Percentiles rank a stretch among this genome's conserved stretches.
Conservation (phyloP, 1,140 invertebrate species). For the Aleiodes sp. region DNA sequence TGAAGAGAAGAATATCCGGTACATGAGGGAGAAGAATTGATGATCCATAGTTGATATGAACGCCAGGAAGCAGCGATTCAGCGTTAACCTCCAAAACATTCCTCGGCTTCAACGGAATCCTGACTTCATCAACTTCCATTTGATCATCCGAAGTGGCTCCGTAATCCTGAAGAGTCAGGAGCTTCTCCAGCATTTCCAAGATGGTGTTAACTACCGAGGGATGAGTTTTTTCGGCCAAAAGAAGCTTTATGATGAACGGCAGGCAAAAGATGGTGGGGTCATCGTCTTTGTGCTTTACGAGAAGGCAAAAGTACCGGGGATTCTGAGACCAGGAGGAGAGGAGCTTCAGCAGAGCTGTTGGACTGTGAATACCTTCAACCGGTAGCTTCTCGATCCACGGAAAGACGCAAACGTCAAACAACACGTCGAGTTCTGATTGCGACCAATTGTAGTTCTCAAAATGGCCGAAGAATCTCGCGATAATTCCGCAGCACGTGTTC, state of each 20-base stretch:
- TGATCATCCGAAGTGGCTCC: constrained; percentile 60
- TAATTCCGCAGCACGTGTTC: constrained; percentile 68
- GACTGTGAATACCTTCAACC: constrained; percentile 83
- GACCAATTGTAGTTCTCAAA: constrained; percentile 83
- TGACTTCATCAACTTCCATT: constrained; percentile 53
- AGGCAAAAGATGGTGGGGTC: constrained; percentile 68
- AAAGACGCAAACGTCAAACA: constrained; percentile 84
- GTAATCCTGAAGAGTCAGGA: constrained; percentile 75
- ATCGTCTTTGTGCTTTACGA: constrained; percentile 71
- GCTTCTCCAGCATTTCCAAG: constrained; percentile 81
- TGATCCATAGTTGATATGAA: constrained; percentile 77
- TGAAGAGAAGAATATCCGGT: constrained; percentile 74
- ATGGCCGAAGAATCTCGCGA: constrained; percentile 80
- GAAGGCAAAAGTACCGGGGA: constrained; percentile 77
- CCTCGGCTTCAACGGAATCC: constrained; percentile 40
- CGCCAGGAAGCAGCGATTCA: constrained; percentile 45
- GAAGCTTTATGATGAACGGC: constrained; percentile 74
- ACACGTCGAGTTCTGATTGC: constrained; percentile 74
- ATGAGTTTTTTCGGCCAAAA: constrained; percentile 74
- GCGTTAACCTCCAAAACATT: constrained; percentile 46
- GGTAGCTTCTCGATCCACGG: constrained; percentile 81
- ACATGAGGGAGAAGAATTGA: constrained; percentile 79
- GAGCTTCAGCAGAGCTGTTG: constrained; percentile 83
- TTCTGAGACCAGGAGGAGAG: constrained; percentile 80
- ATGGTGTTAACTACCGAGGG: constrained; percentile 75